Percentiles rank a stretch among this genome's conserved stretches.
These are phyloP conservation scores for Tipula unca DNA, from an alignment of 2,888 invertebrate species.

Conservation along the genomic window DNA sequence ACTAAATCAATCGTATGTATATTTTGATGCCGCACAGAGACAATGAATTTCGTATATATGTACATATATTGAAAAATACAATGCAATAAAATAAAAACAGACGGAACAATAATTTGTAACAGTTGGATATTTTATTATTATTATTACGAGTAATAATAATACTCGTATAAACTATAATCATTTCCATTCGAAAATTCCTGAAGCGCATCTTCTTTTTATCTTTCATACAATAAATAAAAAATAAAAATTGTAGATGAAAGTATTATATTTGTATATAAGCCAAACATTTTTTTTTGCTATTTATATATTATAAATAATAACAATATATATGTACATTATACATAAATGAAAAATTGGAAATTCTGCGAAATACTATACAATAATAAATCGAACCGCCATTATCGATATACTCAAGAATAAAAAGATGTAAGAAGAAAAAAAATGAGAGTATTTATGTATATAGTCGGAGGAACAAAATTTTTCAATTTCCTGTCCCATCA, in stretches of 20 bases:
- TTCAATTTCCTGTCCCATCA: background rate
- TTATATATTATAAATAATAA: background rate
- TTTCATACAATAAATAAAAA: background rate
- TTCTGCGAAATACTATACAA: background rate
- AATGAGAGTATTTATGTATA: background rate
- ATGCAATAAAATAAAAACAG: background rate
- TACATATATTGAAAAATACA: no score
- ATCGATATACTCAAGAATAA: background rate
- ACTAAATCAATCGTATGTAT: no score
- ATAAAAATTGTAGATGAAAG: background rate
- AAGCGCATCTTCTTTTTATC: background rate
- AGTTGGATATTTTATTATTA: background rate
- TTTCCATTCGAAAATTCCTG: background rate
- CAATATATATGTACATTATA: background rate
- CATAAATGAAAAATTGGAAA: background rate
- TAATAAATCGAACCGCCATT: background rate
- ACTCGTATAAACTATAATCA: background rate
- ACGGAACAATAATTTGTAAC: background rate
- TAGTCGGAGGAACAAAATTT: background rate
- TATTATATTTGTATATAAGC: background rate
- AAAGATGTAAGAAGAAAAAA: background rate
- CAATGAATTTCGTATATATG: no score
- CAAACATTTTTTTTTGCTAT: background rate
- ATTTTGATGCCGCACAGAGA: no score
- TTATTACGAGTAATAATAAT: background rate